Evolutionary conservation across 2,113 vertebrate species (phyloP), one percentile per base, ranked within the genome.

Genomic region (Antechinus flavipes): DNA sequence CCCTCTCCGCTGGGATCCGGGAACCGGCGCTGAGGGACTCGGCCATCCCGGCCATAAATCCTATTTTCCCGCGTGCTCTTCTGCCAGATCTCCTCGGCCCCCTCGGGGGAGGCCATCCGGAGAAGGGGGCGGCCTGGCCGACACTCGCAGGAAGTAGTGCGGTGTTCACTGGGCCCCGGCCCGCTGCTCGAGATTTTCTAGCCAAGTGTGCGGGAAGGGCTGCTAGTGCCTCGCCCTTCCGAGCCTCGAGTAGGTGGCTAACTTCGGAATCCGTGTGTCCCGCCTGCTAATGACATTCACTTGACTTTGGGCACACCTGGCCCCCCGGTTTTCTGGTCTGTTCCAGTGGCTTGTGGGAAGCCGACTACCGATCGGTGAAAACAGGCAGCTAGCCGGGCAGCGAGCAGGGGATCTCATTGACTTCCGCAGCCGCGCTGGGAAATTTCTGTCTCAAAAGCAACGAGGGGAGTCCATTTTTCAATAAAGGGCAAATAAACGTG

Each of bases 241-340:
- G 97, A 98, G 98, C 98, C 98, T 98, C 97, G 98, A 97, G 98
- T 98, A 98, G 97, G 96, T 96, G 97, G 93, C 95, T 94, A 90
- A 8, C 98, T 97, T 95, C 97, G 95, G 94, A 96, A 96, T 96
- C 97, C 96, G 97, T 98, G 98, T 98, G 96, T 95, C 97, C 55
- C 91, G 92, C 93, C 96, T 95, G 97, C 95, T 91, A 94, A 97
- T 97, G 97, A 97, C 96, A 98, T 98, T 97, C 97, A 98, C 97
- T 98, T 98, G 97, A 97, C 97, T 98, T 97, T 97, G 97, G 96
- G 96, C 98, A 98, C 98, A 97, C 96, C 96, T 97, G 53, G 96
- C 95, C 97, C 52, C 90, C n/a, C 25, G 27, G 27, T 12, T n/a
- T 61, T 24, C 47, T 91, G 7, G 54, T 4, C 55, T 68, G n/a